Conservation (phyloP, 1,140 invertebrate genomes). For the Theocolax elegans region DNA sequence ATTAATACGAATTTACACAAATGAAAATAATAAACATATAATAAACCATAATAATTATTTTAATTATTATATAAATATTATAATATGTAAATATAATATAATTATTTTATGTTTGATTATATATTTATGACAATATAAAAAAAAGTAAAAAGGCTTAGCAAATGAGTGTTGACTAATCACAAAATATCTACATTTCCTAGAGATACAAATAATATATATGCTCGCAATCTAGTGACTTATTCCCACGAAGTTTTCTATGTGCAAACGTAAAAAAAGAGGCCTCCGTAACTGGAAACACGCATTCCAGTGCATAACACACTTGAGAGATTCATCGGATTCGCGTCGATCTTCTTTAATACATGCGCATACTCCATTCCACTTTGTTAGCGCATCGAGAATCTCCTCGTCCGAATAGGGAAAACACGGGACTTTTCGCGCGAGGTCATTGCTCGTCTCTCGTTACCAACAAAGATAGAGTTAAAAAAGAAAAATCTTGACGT, state of each 20-base stretch:
- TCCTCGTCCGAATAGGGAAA: background rate
- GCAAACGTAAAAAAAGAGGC: conserved; percentile 9
- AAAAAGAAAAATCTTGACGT: background rate
- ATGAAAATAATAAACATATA: no score
- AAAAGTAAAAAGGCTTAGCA: no score
- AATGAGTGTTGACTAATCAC: no score
- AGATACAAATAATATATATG: no score
- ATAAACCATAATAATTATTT: no score
- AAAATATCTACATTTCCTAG: no score
- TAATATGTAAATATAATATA: no score
- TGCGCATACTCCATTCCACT: conserved; percentile 11
- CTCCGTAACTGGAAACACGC: conserved; percentile 24
- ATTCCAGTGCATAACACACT: background rate
- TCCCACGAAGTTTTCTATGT: background rate
- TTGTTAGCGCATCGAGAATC: conserved; percentile 7
- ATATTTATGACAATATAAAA: no score
- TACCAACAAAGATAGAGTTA: background rate
- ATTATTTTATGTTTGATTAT: no score
- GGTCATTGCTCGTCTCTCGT: conserved; percentile 15
- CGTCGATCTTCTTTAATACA: background rate
- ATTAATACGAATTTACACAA: no score
- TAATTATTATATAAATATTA: no score
- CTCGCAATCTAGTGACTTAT: no score
- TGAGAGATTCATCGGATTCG: conserved; percentile 5
- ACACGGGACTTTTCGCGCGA: background rate